A percentile compares a stretch with the other conserved stretches of the same genome.
Conservation (phyloP, 1,140 invertebrate genomes). For the Vanessa atalanta region DNA sequence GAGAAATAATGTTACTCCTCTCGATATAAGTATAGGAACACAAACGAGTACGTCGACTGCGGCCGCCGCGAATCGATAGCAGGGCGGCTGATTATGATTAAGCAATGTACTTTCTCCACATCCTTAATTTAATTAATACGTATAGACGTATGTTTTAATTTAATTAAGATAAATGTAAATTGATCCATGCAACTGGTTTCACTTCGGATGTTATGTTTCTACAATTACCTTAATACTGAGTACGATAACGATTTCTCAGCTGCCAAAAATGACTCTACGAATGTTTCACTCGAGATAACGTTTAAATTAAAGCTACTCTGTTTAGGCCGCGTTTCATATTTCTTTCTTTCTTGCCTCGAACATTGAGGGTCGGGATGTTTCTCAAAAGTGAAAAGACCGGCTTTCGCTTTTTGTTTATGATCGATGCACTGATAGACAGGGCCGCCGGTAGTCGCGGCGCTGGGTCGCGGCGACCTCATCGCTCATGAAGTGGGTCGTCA, state of each 20-base stretch:
- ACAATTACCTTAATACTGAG: not conserved
- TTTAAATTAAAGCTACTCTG: no score
- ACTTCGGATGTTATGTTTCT: not conserved
- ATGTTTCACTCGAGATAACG: no score
- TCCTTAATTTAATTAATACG: not conserved
- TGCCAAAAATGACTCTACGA: no score
- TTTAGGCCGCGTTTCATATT: no score
- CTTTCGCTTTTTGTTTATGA: not conserved
- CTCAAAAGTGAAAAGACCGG: not conserved
- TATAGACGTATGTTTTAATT: not conserved
- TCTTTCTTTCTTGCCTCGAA: no score
- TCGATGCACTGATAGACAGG: not conserved
- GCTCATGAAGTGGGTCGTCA: slow-evolving; percentile 7
- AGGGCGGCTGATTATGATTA: not conserved
- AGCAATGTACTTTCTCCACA: not conserved
- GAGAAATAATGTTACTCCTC: not conserved
- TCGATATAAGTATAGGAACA: not conserved
- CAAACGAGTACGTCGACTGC: not conserved
- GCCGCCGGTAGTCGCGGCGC: not conserved
- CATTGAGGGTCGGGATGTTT: not conserved
- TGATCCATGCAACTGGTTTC: not conserved
- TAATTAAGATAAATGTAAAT: slow-evolving; percentile 5
- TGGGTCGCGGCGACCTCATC: slow-evolving; percentile 13
- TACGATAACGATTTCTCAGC: no score
- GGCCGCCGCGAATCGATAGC: not conserved